Percentiles rank a stretch among this genome's conserved stretches.
Evolutionary conservation across 2,888 invertebrate genomes (phyloP).

Genomic region (Megalurothrips usitatus): DNA sequence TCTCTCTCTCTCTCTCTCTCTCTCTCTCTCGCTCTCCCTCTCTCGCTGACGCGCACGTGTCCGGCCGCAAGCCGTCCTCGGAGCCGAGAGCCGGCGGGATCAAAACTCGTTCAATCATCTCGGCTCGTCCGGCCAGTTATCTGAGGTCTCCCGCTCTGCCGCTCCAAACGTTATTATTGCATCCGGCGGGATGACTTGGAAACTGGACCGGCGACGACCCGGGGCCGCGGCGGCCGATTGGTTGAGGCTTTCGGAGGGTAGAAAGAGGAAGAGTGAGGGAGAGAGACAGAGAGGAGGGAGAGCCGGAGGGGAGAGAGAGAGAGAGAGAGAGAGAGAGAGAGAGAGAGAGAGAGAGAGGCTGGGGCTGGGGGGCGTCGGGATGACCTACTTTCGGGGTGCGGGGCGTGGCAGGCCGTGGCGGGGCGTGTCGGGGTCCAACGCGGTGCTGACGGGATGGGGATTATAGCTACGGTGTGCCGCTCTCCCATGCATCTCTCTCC

Average conservation of each 20-base stretch:
- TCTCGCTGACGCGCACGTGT: background rate
- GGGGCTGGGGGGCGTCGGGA: no score
- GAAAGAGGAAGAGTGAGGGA: background rate
- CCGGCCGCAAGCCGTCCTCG: background rate
- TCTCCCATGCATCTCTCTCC: no score
- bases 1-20: background rate
- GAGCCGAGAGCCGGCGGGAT: background rate
- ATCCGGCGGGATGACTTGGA: constrained; percentile 2
- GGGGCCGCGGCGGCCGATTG: background rate
- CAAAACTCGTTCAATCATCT: constrained; percentile 16
- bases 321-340: background rate
- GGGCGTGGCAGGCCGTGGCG: no score
- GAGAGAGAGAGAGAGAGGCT: background rate
- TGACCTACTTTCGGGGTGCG: no score
- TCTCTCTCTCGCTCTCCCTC: background rate
- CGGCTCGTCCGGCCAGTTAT: background rate
- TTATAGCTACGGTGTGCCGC: no score
- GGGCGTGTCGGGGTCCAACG: no score
- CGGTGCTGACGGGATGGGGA: no score
- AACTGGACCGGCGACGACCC: background rate
- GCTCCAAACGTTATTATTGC: background rate
- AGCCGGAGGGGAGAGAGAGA: background rate
- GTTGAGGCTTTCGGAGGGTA: background rate
- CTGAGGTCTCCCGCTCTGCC: background rate
- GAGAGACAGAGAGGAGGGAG: no score